Base-by-base conservation (phyloP, 2,888 invertebrate genomes). In the Drosophila robusta region DNA sequence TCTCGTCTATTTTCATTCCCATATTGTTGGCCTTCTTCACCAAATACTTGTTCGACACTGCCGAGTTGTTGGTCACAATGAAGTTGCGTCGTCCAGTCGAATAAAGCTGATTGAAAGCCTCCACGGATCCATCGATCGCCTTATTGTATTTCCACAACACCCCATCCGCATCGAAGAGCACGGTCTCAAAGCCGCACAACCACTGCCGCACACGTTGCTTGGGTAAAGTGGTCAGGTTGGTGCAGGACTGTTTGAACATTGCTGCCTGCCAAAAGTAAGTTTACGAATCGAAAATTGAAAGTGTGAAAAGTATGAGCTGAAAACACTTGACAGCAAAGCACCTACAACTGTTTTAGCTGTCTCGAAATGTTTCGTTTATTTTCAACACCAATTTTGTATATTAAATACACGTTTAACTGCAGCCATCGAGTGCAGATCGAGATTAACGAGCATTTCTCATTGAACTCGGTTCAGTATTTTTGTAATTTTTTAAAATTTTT, bases 131-230 rank as follows among this genome's bases (percentile, higher is more conserved):
- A 0, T 70, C 61, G 11, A 85, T 38, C 0, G 80, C 34, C 0
- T 62, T 29, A 3, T 68, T 24, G 8, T 76, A 63, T 14, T 74
- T 64, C 85, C 85, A 86, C 4, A 86, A 61, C 0, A 86, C 87
- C 1, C 85, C 87, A 45, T 87, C 85, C 0, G 75, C 85, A 61
- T 85, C 85, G 32, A 58, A 80, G 18, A 86, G 60, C 4, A 82
- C 46, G 6, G 73, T 55, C 38, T 82, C 69, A n/a, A 86, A 56
- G 6, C 45, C 24, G 7, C n/a, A 41, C 3, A 87, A 5, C 85
- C 87, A 87, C 36, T 82, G 55, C 1, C 50, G 73, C 3, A 87
- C 82, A 2, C 60, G 32, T 5, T 76, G 44, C 6, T 70, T 72
- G 8, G 82, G 65, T 18, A 85, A 4, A 9, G 82, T 66, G 16